A percentile compares a stretch with the other conserved stretches of the same genome.
Evolutionary conservation across 2,113 vertebrate genomes (phyloP).

Genomic region (Pomatorhinus ruficollis): DNA sequence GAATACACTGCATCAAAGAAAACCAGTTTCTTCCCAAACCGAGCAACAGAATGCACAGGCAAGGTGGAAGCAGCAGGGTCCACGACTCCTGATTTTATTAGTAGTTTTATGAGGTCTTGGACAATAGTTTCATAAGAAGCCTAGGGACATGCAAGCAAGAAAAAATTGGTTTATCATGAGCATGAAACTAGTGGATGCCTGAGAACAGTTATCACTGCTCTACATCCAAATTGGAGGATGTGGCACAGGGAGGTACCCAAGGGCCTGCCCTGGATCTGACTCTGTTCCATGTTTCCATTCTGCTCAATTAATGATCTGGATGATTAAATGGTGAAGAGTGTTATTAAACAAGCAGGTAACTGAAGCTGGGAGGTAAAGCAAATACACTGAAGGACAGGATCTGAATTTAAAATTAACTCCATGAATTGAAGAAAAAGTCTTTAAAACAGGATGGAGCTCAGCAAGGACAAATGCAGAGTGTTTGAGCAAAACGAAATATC

Average conservation of each 20-base stretch:
- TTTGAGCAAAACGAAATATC: neutral
- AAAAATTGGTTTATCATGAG: fast-evolving
- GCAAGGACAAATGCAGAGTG: neutral
- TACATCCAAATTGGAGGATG: neutral
- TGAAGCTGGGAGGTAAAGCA: neutral
- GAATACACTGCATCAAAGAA: neutral
- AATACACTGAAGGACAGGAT: neutral
- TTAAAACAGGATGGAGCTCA: neutral
- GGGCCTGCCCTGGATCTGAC: neutral
- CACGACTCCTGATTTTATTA: neutral
- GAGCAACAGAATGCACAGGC: neutral
- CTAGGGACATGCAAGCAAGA: neutral
- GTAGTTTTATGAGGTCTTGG: neutral
- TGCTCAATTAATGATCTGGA: neutral
- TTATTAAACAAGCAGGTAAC: neutral
- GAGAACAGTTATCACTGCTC: neutral
- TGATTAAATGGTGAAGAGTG: neutral
- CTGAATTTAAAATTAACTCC: neutral
- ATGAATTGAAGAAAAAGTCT: neutral
- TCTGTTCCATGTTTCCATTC: neutral
- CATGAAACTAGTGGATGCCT: neutral
- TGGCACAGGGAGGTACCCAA: neutral
- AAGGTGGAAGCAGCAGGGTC: neutral
- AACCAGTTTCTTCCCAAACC: neutral
- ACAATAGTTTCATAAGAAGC: neutral